phyloP scores from a whole-genome alignment of 2,888 invertebrate species.

The Agelastica alni region DNA sequence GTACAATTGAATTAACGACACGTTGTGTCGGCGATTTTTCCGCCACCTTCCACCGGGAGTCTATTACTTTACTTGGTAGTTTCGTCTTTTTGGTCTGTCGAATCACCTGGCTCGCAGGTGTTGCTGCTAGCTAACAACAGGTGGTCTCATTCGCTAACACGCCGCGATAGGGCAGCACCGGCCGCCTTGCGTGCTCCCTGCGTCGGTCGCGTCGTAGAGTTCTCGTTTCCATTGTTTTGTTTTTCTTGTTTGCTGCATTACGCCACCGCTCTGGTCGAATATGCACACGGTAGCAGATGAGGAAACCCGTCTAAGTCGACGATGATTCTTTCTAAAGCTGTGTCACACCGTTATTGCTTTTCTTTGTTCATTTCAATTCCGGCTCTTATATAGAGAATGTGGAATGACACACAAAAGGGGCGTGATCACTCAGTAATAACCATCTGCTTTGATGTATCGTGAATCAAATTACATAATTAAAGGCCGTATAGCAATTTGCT shows the following conservation, averaged over 20 bases:
- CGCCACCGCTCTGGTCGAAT: background rate
- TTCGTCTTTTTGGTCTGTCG: constrained; percentile 13
- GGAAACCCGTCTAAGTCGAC: background rate
- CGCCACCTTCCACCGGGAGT: constrained; percentile 15
- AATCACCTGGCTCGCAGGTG: constrained; percentile 39
- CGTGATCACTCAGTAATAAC: too few species aligned
- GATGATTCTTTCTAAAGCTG: too few species aligned
- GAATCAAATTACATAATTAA: too few species aligned
- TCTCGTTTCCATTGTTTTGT: constrained; percentile 6
- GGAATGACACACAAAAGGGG: too few species aligned
- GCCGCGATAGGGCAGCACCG: constrained; percentile 13
- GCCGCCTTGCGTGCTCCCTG: background rate
- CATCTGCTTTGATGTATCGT: too few species aligned
- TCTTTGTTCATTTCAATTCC: too few species aligned
- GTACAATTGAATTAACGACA: background rate
- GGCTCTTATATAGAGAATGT: too few species aligned
- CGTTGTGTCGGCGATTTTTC: constrained; percentile 4
- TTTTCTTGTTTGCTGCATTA: background rate
- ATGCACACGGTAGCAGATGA: constrained; percentile 26
- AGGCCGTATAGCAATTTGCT: too few species aligned
- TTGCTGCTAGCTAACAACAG: constrained; percentile 42
- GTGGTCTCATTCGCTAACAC: constrained; percentile 33
- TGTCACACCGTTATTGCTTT: too few species aligned
- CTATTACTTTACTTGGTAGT: constrained; percentile 11
- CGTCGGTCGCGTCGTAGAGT: background rate